Base-by-base conservation (phyloP, 2,797 vertebrate species). In the Dallia pectoralis region DNA sequence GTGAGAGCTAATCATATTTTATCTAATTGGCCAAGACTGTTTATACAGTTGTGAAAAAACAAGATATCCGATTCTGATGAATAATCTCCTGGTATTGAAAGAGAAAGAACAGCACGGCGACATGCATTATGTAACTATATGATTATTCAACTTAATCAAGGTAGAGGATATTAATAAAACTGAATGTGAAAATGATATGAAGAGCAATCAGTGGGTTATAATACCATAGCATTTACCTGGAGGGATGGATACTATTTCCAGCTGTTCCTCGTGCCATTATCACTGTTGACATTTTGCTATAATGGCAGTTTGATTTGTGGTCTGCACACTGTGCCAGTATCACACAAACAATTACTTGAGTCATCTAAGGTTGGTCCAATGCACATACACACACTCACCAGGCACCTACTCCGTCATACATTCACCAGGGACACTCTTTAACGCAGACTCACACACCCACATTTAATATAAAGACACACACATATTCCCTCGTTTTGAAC, bases 81-180 rank as follows among this genome's bases (percentile, higher is more conserved):
- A 12, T 56, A 2, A 12, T 59, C 53, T 27, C 22, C 53, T 59
- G 22, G 53, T 19, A 12, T 59, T 59, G 3, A 59, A 11, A 59
- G 53, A 27, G 22, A 59, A 59, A 25, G 22, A 59, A 59, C 25
- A 14, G 53, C 53, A 59, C 14, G 25, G 81, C 77, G 74, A 85
- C 84, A 80, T 82, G 73, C 86, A 80, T 87, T 82, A 77, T 25
- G 22, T 48, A 70, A 66, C 70, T 76, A 83, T 82, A 87, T 75
- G 70, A 86, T 87, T 81, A 74, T 83, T 66, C 67, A 79, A 76
- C 78, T 87, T 88, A 88, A 91, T 92, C 87, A 92, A 88, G 63
- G 83, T 36, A 80, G 85, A 84, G 74, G 83, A 86, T 89, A 84
- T 88, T 87, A 90, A 83, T 77, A 70, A 82, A 88, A 16, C 29